phyloP scores from a whole-genome alignment of 1,140 invertebrate genomes.

The Acarapis woodi region DNA sequence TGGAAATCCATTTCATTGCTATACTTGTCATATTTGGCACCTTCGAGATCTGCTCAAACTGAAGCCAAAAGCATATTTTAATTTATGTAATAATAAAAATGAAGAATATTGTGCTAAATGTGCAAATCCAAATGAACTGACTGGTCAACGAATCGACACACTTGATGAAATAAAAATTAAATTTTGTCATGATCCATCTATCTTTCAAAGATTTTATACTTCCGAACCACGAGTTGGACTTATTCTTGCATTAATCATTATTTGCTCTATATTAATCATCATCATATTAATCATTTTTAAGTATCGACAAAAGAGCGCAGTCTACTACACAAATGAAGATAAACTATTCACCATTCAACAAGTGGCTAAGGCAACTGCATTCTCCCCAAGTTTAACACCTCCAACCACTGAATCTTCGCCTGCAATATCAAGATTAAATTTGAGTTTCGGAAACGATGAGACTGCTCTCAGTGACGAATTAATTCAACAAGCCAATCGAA shows the following conservation, averaged over 20 bases:
- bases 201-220: constrained; percentile 7
- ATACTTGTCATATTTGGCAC: constrained; percentile 23
- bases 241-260: constrained; percentile 16
- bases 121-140: constrained; percentile 9
- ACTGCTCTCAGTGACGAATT: too few relatives aligned
- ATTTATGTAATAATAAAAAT: constrained; percentile 17
- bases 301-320: constrained; percentile 29
- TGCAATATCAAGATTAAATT: too few relatives aligned
- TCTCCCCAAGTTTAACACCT: too few relatives aligned
- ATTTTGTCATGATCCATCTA: constrained; percentile 10
- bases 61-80: constrained; percentile 10
- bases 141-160: constrained; percentile 10
- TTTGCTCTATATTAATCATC: constrained; percentile 16
- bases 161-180: constrained; percentile 10
- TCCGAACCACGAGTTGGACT: constrained; percentile 15
- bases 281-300: constrained; percentile 15
- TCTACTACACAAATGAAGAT: constrained; percentile 39
- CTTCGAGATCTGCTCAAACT: constrained; percentile 15
- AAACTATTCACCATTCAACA: constrained; percentile 4
- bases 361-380: background rate
- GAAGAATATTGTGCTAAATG: constrained; percentile 17
- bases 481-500: too few relatives aligned
- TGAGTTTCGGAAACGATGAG: too few relatives aligned
- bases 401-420: background rate
- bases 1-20: constrained; percentile 33